These are phyloP conservation scores for Apis laboriosa DNA, from an alignment of 1,140 invertebrate genomes.

Conservation along the genomic window DNA sequence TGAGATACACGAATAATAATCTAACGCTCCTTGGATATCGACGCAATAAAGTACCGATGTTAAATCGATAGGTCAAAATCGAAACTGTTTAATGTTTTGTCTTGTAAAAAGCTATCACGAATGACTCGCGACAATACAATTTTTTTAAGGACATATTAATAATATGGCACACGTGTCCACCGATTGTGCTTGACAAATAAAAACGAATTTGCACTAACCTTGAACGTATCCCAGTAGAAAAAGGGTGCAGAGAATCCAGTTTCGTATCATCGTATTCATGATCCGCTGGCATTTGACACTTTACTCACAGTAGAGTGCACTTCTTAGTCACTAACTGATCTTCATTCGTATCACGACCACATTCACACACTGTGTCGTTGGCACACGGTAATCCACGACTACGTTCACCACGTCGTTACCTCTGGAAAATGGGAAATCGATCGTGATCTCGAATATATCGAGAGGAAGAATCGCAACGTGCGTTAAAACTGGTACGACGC, in stretches of 20 bases:
- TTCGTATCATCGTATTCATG: constrained; percentile 32
- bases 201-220: not conserved
- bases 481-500: not conserved
- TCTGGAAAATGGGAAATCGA: not conserved
- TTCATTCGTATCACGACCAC: constrained; percentile 35
- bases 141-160: not conserved
- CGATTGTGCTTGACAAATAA: not conserved
- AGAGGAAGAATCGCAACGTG: constrained; percentile 5
- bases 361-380: constrained; percentile 13
- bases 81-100: not conserved
- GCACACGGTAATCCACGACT: not conserved
- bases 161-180: not conserved
- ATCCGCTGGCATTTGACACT: constrained; percentile 36
- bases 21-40: not conserved
- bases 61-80: not conserved
- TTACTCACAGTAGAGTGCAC: not conserved
- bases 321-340: constrained; percentile 24
- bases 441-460: not conserved
- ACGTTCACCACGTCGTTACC: not conserved
- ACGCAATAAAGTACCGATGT: not conserved
- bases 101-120: not conserved
- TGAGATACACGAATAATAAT: not conserved
- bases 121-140: not conserved
- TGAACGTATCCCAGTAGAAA: constrained; percentile 31
- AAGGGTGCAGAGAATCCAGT: constrained; percentile 24